Evolutionary conservation across 1,140 invertebrate species (phyloP), one percentile per base, ranked within the genome.

Genomic region (Camponotus floridanus): DNA sequence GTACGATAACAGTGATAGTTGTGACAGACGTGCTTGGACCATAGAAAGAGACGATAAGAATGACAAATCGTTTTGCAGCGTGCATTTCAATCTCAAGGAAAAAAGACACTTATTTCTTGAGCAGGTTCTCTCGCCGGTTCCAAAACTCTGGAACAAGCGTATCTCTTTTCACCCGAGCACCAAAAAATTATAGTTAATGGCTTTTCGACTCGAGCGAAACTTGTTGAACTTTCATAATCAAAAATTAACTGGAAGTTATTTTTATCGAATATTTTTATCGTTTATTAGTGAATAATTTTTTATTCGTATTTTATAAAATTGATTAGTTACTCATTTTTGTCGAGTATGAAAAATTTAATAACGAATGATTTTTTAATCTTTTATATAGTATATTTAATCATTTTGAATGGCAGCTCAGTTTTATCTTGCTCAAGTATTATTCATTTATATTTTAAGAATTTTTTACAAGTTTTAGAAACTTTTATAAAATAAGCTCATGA

Each of bases 91-190:
- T 91, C 92, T 96, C 36, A 96, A 95, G 87, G 96, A 96, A 67
- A 96, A 96, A 86, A 92, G 95, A 86, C 96, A 94, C 68, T 87
- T 96, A 83, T 96, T 96, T 92, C 93, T 96, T 88, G 96, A 96
- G 88, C 96, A 96, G 93, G 96, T 96, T 55, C 90, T 96, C 78
- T 96, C 95, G 76, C 96, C 96, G 18, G 64, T 80, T 39, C 95
- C 96, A 61, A 96, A 96, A 92, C 95, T 96, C 5, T 95, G 94
- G 93, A 92, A 91, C 55, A 94, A 93, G 81, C 92, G 91, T 61
- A 91, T 91, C 42, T 76, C 81, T 26, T 64, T 87, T 21, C 61
- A 42, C 6, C 81, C 67, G 0, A 64, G 39, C 33, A 78, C 71
- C 18, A 90, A 90, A 73, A 88, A 90, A 2, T 51, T 78, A 3